These are phyloP conservation scores for Sarcophaga peregrina DNA, from an alignment of 1,140 invertebrate species.

Conservation along the genomic window DNA sequence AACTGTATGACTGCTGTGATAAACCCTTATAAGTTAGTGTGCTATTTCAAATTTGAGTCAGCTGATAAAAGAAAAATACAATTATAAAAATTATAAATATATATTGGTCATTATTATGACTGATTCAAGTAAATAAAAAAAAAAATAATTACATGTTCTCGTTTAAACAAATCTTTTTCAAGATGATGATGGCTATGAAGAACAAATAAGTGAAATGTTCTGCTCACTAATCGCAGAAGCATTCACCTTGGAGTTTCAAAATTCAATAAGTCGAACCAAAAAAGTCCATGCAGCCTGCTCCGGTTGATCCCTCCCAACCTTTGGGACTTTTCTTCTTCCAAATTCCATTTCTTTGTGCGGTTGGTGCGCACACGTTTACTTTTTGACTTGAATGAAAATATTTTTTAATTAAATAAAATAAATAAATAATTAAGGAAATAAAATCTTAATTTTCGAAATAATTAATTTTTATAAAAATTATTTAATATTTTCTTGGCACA, in stretches of 20 bases:
- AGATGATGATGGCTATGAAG: slow-evolving; percentile 30
- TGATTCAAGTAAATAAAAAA: slow-evolving; percentile 19
- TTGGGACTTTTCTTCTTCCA: not conserved
- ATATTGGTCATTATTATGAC: not conserved
- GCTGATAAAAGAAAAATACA: too few species aligned
- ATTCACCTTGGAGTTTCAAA: not conserved
- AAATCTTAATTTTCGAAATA: too few species aligned
- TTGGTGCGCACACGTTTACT: not conserved
- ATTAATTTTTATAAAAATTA: too few species aligned
- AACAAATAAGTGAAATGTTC: slow-evolving; percentile 16
- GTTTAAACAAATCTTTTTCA: not conserved
- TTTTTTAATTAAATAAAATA: too few species aligned
- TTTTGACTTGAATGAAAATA: not conserved
- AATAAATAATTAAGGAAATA: too few species aligned
- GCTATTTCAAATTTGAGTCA: too few species aligned
- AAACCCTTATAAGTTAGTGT: too few species aligned
- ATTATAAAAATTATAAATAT: not conserved
- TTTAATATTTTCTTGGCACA: too few species aligned
- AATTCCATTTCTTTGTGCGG: not conserved
- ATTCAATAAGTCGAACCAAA: not conserved
- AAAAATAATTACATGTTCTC: not conserved
- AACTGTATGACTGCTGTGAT: too few species aligned
- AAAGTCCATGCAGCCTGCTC: not conserved
- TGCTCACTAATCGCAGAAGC: not conserved
- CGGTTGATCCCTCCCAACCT: not conserved